A percentile compares a stretch with the other conserved stretches of the same genome.
Evolutionary conservation across 2,888 invertebrate genomes (phyloP).

Genomic region (Didymodactylos carnosus): DNA sequence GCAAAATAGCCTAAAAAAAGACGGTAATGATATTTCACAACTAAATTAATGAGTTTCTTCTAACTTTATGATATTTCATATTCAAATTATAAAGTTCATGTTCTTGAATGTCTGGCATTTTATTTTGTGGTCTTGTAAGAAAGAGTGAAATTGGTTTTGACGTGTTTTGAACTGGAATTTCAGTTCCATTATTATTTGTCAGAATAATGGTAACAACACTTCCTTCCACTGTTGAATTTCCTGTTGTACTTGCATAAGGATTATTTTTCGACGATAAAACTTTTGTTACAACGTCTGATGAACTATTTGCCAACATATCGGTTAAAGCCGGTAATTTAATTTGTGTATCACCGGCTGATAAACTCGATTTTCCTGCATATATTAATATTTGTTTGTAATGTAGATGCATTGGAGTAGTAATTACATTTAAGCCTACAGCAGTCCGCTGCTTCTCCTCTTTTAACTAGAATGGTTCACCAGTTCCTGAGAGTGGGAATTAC

Average conservation of each 20-base stretch:
- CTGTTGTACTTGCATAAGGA: constrained; percentile 1
- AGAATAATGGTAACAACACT: constrained; percentile 17
- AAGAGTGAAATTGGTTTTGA: neutral
- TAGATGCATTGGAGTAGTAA: too few species aligned
- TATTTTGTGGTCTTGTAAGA: neutral
- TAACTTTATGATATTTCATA: constrained; percentile 11
- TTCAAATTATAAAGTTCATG: neutral
- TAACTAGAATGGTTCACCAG: too few species aligned
- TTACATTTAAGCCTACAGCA: too few species aligned
- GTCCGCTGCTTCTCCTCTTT: too few species aligned
- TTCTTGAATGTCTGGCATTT: neutral
- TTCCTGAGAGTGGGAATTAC: too few species aligned
- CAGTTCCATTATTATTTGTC: constrained; percentile 18
- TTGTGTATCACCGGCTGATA: neutral
- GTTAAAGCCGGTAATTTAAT: neutral
- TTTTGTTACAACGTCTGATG: neutral
- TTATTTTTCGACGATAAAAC: neutral
- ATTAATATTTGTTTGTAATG: too few species aligned
- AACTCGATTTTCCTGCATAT: neutral
- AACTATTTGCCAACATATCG: neutral
- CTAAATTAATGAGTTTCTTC: constrained; percentile 19
- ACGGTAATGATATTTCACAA: constrained; percentile 21
- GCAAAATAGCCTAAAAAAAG: constrained; percentile 17
- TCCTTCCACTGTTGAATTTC: neutral
- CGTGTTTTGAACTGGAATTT: neutral